Conservation (phyloP, 2,888 invertebrate genomes). For the Pardosa pseudoannulata region DNA sequence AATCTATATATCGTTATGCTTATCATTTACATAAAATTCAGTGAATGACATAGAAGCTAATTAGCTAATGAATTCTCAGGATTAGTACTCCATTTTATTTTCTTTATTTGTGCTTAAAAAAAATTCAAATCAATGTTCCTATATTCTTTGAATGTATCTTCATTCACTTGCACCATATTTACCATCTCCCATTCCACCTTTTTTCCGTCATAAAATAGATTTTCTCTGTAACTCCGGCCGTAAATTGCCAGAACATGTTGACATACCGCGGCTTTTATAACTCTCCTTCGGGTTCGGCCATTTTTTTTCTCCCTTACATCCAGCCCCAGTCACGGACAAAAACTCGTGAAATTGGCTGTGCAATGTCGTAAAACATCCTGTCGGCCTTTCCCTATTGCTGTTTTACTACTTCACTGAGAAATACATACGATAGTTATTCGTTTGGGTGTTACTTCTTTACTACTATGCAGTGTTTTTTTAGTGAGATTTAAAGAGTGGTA, state of each 20-base stretch:
- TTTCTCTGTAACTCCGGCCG: conserved; percentile 62
- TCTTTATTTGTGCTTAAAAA: no score
- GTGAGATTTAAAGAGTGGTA: conserved; percentile 55
- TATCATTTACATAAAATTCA: no score
- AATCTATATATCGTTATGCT: no score
- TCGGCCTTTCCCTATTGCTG: conserved; percentile 54
- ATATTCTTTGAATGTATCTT: not conserved
- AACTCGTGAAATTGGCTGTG: conserved; percentile 58
- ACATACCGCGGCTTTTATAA: conserved; percentile 64
- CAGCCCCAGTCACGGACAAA: conserved; percentile 22
- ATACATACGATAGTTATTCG: conserved; percentile 53
- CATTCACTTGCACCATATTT: not conserved
- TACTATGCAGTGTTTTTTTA: conserved; percentile 38
- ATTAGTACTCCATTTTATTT: no score
- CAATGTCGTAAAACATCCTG: conserved; percentile 59
- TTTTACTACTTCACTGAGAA: conserved; percentile 61
- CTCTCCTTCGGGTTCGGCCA: conserved; percentile 42
- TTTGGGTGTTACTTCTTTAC: conserved; percentile 55
- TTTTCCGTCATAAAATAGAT: conserved; percentile 59
- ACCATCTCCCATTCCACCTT: not conserved
- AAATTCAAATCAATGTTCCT: no score
- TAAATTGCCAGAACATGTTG: conserved; percentile 64
- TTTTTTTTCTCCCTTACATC: conserved; percentile 3
- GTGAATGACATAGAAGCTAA: no score
- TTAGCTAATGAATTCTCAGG: no score